Percentiles rank a stretch among this genome's conserved stretches.
Evolutionary conservation across 2,113 vertebrate species (phyloP).

Genomic region (Tylochromis polylepis): DNA sequence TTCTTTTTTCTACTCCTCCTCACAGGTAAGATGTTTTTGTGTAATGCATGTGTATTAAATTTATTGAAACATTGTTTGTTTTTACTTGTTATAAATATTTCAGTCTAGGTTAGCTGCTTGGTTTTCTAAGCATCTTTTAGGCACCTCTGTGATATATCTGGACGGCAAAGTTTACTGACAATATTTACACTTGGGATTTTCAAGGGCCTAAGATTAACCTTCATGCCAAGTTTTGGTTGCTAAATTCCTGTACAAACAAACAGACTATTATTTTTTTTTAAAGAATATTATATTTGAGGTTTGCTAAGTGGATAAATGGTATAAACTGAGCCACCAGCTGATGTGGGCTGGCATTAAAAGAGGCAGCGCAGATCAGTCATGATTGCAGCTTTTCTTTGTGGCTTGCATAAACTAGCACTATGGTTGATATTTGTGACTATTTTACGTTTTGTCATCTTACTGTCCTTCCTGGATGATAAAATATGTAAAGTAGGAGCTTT

Average conservation of each 20-base stretch:
- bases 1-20: neutral
- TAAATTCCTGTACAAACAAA: neutral
- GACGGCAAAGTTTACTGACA: neutral
- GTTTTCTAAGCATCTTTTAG: neutral
- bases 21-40: neutral
- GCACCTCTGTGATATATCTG: neutral
- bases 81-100: neutral
- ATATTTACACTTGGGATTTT: neutral
- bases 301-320: neutral
- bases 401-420: neutral
- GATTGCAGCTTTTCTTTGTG: neutral
- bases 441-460: neutral
- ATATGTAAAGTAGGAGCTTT: neutral
- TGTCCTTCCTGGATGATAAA: neutral
- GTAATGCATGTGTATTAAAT: neutral
- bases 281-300: neutral
- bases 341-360: neutral
- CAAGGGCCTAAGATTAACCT: neutral
- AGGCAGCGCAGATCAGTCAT: neutral
- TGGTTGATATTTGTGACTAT: neutral
- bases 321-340: neutral
- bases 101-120: rapidly evolving
- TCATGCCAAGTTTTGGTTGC: neutral
- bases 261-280: neutral
- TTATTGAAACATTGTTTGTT: neutral